Evolutionary conservation across 2,888 invertebrate genomes (phyloP), one percentile per base, ranked within the genome.

Genomic region (Asteroscopus sphinx): DNA sequence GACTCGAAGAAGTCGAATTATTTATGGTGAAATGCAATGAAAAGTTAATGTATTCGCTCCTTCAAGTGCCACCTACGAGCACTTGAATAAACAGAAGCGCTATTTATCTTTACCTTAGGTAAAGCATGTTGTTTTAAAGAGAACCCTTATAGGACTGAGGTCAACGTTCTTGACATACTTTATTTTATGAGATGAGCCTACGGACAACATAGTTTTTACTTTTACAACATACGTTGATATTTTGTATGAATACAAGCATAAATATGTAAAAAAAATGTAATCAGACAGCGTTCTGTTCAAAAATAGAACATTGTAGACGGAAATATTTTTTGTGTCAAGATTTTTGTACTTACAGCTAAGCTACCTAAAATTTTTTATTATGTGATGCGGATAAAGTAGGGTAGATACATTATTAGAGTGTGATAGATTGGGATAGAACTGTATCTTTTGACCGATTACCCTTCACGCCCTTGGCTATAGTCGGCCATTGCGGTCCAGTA

Each of bases 91-190:
- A 89, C 83, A 88, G 79, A 83, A 80, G 79, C 80, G 66, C 66
- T 91, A 85, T 92, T 91, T 91, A 82, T 85, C 86, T 91, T 89
- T 83, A 82, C 83, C 82, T 86, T 80, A 80, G 76, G 81, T 74
- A 74, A 79, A 78, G 79, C 79, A 79, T 87, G 88, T 90, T 89
- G 86, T 90, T 87, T 86, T 88, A 89, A 85, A 84, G 84, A 82
- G 77, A 60, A 69, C 80, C 83, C 79, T 81, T 80, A 77, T 75
- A 72, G 78, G 78, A 77, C 81, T 77, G 73, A 74, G 90, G 90
- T 90, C 87, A 87, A 79, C 63, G 87, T 68, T 80, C 89, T 90
- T 90, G 88, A 89, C 89, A 85, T 63, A 80, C 79, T 80, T 78
- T 70, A 53, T 61, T 80, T 78, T 70, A 53, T 61, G 75, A 73